These are phyloP conservation scores for Prochilodus magdalenae DNA, from an alignment of 2,113 vertebrate genomes.

Conservation along the genomic window DNA sequence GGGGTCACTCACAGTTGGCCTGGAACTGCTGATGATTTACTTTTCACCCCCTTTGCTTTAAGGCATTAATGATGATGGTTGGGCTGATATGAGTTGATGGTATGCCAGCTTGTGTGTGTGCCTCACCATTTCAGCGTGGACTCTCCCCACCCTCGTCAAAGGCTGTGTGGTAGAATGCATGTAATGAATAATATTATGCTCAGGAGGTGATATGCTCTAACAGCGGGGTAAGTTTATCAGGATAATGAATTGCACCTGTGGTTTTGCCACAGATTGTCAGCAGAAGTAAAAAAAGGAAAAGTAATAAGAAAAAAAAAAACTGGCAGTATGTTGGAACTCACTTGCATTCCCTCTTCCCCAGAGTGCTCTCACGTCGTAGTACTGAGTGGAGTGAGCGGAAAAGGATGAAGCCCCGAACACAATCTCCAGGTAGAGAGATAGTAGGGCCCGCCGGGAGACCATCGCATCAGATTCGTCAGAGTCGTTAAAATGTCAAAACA, in stretches of 20 bases:
- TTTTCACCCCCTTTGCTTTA: slow-evolving; percentile 56
- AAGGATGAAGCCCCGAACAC: slow-evolving; percentile 38
- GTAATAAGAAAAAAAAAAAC: slow-evolving; percentile 27
- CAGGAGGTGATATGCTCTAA: slow-evolving; percentile 73
- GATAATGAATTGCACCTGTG: slow-evolving; percentile 81
- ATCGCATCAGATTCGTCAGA: slow-evolving; percentile 32
- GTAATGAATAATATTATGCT: slow-evolving; percentile 79
- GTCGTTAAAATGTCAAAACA: slow-evolving; percentile 57
- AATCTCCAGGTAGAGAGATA: slow-evolving; percentile 16
- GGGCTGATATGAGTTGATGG: slow-evolving; percentile 61
- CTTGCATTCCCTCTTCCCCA: slow-evolving; percentile 51
- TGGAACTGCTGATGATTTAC: slow-evolving; percentile 68
- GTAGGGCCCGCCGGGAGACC: slow-evolving; percentile 30
- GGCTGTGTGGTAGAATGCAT: slow-evolving; percentile 62
- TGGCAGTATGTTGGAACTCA: slow-evolving; percentile 61
- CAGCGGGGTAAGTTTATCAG: slow-evolving; percentile 80
- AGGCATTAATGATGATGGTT: slow-evolving; percentile 69
- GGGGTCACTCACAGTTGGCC: slow-evolving; percentile 66
- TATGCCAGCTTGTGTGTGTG: slow-evolving; percentile 57
- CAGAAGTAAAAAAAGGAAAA: slow-evolving; percentile 26
- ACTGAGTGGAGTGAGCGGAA: too few relatives aligned
- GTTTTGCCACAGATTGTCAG: slow-evolving; percentile 76
- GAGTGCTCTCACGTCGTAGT: slow-evolving; percentile 54
- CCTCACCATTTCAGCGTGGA: slow-evolving; percentile 68
- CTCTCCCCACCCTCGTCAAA: slow-evolving; percentile 72